A percentile compares a stretch with the other conserved stretches of the same genome.
phyloP scores from a whole-genome alignment of 2,888 invertebrate genomes.

The Ichneumoninae sp. region DNA sequence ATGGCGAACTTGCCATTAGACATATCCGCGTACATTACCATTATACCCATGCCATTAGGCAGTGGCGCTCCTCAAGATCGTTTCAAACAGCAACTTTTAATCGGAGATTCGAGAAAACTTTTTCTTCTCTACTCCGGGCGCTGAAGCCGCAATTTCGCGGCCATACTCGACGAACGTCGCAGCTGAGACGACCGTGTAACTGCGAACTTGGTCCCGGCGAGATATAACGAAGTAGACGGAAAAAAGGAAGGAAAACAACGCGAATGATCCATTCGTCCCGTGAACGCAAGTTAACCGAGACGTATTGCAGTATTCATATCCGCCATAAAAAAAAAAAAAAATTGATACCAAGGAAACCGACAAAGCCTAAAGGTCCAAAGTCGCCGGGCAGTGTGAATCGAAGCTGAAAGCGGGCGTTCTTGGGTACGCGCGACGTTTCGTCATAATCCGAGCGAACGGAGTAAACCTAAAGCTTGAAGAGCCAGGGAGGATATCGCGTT shows the following conservation, averaged over 20 bases:
- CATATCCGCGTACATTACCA: no score
- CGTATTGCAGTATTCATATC: constrained; percentile 4
- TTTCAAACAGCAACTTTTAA: neutral
- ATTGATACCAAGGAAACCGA: neutral
- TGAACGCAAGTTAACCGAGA: constrained; percentile 24
- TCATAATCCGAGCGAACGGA: constrained; percentile 55
- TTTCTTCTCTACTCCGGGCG: neutral
- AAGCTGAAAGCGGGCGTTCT: neutral
- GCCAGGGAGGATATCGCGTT: constrained; percentile 46
- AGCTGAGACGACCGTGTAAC: constrained; percentile 8
- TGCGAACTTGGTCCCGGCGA: constrained; percentile 43
- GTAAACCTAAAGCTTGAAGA: constrained; percentile 52
- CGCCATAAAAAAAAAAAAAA: neutral
- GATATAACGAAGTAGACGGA: constrained; percentile 41
- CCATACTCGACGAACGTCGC: constrained; percentile 29
- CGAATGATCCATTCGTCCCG: constrained; percentile 29
- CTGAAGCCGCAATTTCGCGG: neutral
- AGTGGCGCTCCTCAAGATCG: no score
- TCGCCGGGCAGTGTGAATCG: neutral
- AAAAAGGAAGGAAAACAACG: neutral
- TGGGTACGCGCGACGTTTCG: constrained; percentile 41
- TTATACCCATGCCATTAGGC: no score
- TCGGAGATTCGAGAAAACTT: neutral
- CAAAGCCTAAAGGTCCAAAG: neutral
- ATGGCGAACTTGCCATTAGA: no score